phyloP scores from a whole-genome alignment of 1,140 invertebrate species.

The Sycobia sp. region DNA sequence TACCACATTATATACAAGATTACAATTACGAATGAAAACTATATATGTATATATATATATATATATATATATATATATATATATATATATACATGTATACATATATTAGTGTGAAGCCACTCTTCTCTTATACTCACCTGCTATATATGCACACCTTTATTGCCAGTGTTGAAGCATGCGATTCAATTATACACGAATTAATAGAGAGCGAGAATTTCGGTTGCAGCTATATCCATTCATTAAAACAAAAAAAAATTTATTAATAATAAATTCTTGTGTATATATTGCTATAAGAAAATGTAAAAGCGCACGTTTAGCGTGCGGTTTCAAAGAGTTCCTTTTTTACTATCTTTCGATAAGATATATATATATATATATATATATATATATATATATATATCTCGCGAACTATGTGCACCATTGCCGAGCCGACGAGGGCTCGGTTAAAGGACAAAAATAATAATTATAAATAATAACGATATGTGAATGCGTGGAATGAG shows the following conservation, averaged over 20 bases:
- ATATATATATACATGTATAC: too few species aligned
- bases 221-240: neutral
- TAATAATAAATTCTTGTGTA: neutral
- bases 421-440: neutral
- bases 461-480: too few species aligned
- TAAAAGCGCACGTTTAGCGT: too few species aligned
- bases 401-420: neutral
- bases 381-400: too few species aligned
- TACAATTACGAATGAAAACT: too few species aligned
- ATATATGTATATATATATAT: too few species aligned
- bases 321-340: too few species aligned
- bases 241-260: neutral
- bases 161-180: slow-evolving; percentile 23
- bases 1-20: too few species aligned
- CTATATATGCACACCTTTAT: neutral
- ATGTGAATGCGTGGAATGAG: slow-evolving; percentile 58
- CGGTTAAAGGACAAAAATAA: slow-evolving; percentile 16
- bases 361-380: too few species aligned
- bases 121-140: slow-evolving; percentile 1
- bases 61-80: too few species aligned
- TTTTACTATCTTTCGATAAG: slow-evolving; percentile 6
- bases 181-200: slow-evolving; percentile 24
- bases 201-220: slow-evolving; percentile 29
- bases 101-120: neutral
- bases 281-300: too few species aligned